These are phyloP conservation scores for Scaptodrosophila latifasciaeformis DNA, from an alignment of 2,888 invertebrate species.

Conservation along the genomic window DNA sequence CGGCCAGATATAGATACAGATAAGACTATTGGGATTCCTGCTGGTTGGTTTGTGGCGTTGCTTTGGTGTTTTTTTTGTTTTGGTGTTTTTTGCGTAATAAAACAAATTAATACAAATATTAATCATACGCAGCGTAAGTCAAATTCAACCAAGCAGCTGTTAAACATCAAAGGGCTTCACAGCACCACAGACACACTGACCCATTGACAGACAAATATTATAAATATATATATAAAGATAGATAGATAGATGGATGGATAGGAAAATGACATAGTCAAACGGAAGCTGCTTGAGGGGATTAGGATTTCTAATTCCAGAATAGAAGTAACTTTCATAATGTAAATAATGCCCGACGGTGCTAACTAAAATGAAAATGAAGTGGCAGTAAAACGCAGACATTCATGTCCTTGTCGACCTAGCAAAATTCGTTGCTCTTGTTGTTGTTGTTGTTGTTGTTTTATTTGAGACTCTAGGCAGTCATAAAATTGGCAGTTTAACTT, in stretches of 20 bases:
- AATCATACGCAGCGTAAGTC: slow-evolving; percentile 42
- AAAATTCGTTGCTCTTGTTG: background rate
- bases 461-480: slow-evolving; percentile 17
- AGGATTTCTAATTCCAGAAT: too few relatives aligned
- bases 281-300: background rate
- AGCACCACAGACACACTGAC: too few relatives aligned
- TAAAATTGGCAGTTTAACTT: slow-evolving; percentile 32
- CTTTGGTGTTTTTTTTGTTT: too few relatives aligned
- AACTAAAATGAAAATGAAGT: slow-evolving; percentile 21
- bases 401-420: too few relatives aligned
- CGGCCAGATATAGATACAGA: slow-evolving; percentile 16
- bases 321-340: slow-evolving; percentile 1
- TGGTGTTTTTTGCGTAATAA: slow-evolving; percentile 45
- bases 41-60: slow-evolving; percentile 23
- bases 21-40: slow-evolving; percentile 5
- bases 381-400: too few relatives aligned
- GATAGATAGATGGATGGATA: background rate
- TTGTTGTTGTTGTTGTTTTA: background rate
- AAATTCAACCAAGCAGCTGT: slow-evolving; percentile 13
- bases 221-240: too few relatives aligned
- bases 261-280: background rate
- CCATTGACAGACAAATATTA: too few relatives aligned
- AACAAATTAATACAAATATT: slow-evolving; percentile 45
- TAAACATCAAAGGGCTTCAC: slow-evolving; percentile 32
- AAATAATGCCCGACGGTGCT: background rate